Percentiles rank a stretch among this genome's conserved stretches.
phyloP scores from a whole-genome alignment of 1,140 invertebrate species.

The Chironomus tepperi region DNA sequence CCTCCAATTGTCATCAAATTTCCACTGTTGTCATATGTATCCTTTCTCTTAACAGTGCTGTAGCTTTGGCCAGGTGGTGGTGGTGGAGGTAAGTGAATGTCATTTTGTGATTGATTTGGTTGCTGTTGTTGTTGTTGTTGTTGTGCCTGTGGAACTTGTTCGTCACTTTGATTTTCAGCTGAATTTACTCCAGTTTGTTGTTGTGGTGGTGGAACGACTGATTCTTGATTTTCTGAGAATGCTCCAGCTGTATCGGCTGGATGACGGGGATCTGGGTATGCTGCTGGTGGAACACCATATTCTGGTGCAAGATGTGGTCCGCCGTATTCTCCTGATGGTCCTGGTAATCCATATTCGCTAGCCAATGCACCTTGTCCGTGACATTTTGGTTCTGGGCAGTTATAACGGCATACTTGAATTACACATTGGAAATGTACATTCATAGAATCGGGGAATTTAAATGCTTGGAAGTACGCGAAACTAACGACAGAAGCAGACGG shows the following conservation, averaged over 20 bases:
- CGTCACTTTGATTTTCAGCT: conserved; percentile 27
- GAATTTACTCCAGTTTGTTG: conserved; percentile 52
- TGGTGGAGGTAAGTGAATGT: conserved; percentile 67
- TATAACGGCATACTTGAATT: conserved; percentile 88
- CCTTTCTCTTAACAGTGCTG: conserved; percentile 73
- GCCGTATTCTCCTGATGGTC: conserved; percentile 59
- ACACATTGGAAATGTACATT: conserved; percentile 96
- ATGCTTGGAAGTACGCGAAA: conserved; percentile 93
- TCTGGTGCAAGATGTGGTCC: conserved; percentile 50
- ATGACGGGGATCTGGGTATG: conserved; percentile 72
- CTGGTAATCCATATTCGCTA: conserved; percentile 60
- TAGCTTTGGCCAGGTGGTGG: conserved; percentile 70
- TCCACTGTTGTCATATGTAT: conserved; percentile 57
- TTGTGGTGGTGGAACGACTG: conserved; percentile 67
- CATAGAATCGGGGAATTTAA: conserved; percentile 96
- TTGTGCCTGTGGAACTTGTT: conserved; percentile 36
- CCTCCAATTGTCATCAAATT: conserved; percentile 74
- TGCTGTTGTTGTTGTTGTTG: conserved; percentile 31
- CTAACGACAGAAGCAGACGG: conserved; percentile 86
- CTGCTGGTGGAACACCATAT: conserved; percentile 65
- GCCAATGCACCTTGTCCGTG: conserved; percentile 50
- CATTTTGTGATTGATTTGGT: conserved; percentile 43
- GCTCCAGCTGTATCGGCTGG: conserved; percentile 69
- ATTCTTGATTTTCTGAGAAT: conserved; percentile 70
- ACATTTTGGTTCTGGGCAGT: conserved; percentile 86